Percentiles rank a stretch among this genome's conserved stretches.
These are phyloP conservation scores for Cardinalis cardinalis DNA, from an alignment of 2,113 vertebrate species.

Conservation along the genomic window DNA sequence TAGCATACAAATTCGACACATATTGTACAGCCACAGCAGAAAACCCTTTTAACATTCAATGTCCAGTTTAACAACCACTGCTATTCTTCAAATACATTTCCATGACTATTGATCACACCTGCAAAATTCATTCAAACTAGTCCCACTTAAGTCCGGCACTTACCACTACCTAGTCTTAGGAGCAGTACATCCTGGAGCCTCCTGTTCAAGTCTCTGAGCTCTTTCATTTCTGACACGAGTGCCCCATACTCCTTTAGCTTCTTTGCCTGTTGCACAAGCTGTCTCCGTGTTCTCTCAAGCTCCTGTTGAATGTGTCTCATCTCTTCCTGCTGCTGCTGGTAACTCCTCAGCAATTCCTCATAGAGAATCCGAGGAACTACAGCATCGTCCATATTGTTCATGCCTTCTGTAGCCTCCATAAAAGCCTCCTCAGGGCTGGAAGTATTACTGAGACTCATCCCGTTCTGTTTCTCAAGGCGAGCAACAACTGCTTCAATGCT, in stretches of 20 bases:
- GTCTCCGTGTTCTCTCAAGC: slow-evolving; percentile 92
- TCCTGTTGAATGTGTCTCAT: slow-evolving; percentile 96
- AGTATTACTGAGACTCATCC: slow-evolving; percentile 75
- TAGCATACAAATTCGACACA: slow-evolving; percentile 50
- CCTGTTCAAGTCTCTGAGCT: slow-evolving; percentile 98
- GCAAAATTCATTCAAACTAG: slow-evolving; percentile 48
- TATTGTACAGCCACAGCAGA: slow-evolving; percentile 47
- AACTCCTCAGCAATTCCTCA: slow-evolving; percentile 94
- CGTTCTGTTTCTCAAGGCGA: slow-evolving; percentile 84
- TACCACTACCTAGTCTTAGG: slow-evolving; percentile 95
- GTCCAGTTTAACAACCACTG: slow-evolving; percentile 48
- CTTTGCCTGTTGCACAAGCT: slow-evolving; percentile 97
- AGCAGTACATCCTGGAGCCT: slow-evolving; percentile 96
- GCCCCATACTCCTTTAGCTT: slow-evolving; percentile 97
- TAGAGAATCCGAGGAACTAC: slow-evolving; percentile 92
- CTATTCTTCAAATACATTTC: slow-evolving; percentile 39
- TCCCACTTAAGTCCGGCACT: slow-evolving; percentile 69
- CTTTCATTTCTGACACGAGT: slow-evolving; percentile 95
- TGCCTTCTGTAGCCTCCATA: slow-evolving; percentile 71
- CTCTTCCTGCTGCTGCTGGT: slow-evolving; percentile 96
- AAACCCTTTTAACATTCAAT: slow-evolving; percentile 58
- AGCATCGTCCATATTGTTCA: slow-evolving; percentile 79
- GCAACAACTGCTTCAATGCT: slow-evolving; percentile 97
- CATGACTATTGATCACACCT: slow-evolving; percentile 42
- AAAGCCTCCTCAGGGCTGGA: slow-evolving; percentile 76